Evolutionary conservation across 2,113 vertebrate species (phyloP), one percentile per base, ranked within the genome.

Genomic region (Corythoichthys haematopterus): DNA sequence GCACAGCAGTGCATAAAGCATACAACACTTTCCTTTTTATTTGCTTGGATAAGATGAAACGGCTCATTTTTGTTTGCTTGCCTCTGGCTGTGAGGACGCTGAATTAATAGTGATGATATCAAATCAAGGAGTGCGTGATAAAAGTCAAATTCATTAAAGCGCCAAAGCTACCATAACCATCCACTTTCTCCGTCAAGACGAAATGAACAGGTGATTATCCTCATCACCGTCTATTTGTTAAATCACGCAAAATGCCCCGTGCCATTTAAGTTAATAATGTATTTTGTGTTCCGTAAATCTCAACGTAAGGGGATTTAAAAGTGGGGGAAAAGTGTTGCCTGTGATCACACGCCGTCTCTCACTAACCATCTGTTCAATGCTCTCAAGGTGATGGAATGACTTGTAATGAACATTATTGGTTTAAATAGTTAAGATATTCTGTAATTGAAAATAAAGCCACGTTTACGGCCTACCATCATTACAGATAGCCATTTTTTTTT

Each of bases 361-460:
- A 76, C 55, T 74, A 76, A 74, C 72, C 53, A 61, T 80, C 73
- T 63, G 71, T 52, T 14, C 75, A 69, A 14, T 58, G 72, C 73
- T 74, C 70, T 63, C 80, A 67, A 80, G 77, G 77, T 85, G 69
- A 71, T 51, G 70, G 75, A 75, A 84, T 82, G 79, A 67, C 73
- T 46, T 70, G 66, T 88, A 82, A 85, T 86, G 78, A 80, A 80
- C 77, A 76, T 79, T 64, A 78, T 40, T 70, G 64, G 81, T 82
- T 84, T 68, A 69, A 68, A 80, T 78, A 48, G 61, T 79, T 84
- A 74, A 68, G 63, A 70, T 66, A 64, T 68, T 45, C 70, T 81
- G 80, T 80, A 82, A 80, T 28, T 64, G 51, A 66, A 65, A 87
- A 77, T 80, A 75, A 89, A 85, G 80, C 79, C 79, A 80, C 79